A percentile compares a stretch with the other conserved stretches of the same genome.
Conservation (phyloP, 2,888 invertebrate species). For the Oscheius sp. region DNA sequence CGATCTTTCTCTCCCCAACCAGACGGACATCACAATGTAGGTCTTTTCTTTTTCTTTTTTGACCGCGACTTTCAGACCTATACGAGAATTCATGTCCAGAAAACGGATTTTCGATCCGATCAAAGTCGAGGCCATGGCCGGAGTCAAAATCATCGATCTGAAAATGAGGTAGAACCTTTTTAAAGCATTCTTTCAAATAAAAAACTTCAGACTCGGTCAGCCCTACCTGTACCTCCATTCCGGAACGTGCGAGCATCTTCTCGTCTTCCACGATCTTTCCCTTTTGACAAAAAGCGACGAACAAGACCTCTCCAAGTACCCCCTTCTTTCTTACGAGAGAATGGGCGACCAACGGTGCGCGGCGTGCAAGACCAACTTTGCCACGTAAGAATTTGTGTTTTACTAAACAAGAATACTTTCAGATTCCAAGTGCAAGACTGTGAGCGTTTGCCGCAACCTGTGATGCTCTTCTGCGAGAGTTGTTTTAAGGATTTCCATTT, state of each 20-base stretch:
- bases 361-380: constrained; percentile 56
- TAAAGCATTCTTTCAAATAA: neutral
- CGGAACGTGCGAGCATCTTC: constrained; percentile 63
- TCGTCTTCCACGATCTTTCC: constrained; percentile 68
- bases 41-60: constrained; percentile 19
- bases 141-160: constrained; percentile 50
- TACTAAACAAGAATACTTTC: constrained; percentile 28
- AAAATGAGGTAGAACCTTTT: constrained; percentile 45
- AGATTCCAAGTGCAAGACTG: constrained; percentile 67
- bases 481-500: constrained; percentile 64
- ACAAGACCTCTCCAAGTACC: constrained; percentile 59
- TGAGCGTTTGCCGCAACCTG: constrained; percentile 65
- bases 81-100: constrained; percentile 54
- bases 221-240: constrained; percentile 62
- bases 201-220: constrained; percentile 50
- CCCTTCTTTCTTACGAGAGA: constrained; percentile 60
- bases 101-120: constrained; percentile 49
- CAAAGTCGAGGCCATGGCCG: constrained; percentile 38
- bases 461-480: constrained; percentile 63
- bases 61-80: constrained; percentile 40
- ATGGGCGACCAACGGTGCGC: constrained; percentile 53
- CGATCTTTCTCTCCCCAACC: constrained; percentile 32
- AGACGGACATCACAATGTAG: constrained; percentile 40
- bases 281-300: constrained; percentile 62
- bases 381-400: constrained; percentile 53